Conservation (phyloP, 2,113 vertebrate genomes). For the Peromyscus leucopus region DNA sequence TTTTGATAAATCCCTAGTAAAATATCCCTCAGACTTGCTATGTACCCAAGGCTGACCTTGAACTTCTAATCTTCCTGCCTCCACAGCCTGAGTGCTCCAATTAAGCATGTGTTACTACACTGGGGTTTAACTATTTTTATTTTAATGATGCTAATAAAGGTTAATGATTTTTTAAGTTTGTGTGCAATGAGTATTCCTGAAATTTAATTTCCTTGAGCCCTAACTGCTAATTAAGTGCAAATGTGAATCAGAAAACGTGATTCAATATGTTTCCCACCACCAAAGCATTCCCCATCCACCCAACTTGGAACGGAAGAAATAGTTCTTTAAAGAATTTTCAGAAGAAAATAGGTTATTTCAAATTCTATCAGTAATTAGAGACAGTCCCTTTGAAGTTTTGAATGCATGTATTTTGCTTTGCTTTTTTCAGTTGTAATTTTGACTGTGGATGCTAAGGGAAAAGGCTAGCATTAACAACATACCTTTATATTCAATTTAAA, state of each 20-base stretch:
- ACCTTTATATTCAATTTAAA: background rate
- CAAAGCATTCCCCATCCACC: background rate
- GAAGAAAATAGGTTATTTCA: constrained; percentile 16
- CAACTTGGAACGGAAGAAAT: constrained; percentile 14
- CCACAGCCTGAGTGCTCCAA: background rate
- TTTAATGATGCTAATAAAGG: background rate
- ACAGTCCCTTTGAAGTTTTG: constrained; percentile 3
- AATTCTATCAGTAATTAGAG: background rate
- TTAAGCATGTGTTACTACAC: background rate
- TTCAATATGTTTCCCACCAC: background rate
- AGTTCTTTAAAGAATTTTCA: background rate
- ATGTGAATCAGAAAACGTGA: background rate
- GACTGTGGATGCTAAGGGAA: background rate
- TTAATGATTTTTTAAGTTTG: background rate
- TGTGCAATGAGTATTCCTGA: constrained; percentile 24
- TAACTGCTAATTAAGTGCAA: constrained; percentile 31
- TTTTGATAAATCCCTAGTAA: background rate
- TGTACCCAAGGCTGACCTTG: background rate
- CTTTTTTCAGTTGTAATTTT: background rate
- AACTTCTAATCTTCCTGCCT: background rate
- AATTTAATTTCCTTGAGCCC: constrained; percentile 40
- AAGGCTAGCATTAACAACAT: background rate
- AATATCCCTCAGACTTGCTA: background rate
- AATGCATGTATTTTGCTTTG: background rate
- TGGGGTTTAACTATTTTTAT: background rate